Conservation (phyloP, 2,113 vertebrate species). For the Dasyornis broadbenti region DNA sequence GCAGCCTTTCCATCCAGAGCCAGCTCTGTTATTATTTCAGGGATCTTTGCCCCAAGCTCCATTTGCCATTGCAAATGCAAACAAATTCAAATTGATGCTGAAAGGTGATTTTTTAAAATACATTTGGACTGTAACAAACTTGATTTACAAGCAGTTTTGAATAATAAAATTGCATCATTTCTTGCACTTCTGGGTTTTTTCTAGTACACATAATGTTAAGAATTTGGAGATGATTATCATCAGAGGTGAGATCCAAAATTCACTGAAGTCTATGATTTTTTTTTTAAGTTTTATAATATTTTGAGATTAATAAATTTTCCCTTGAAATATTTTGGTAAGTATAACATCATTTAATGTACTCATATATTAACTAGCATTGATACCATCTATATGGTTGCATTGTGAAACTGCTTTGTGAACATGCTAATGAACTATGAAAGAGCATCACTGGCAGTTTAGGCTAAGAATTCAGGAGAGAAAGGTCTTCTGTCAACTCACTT, state of each 20-base stretch:
- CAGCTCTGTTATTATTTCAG: background rate
- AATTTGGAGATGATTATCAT: background rate
- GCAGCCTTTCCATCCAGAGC: background rate
- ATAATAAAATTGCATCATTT: background rate
- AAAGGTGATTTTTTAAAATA: background rate
- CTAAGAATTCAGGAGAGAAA: background rate
- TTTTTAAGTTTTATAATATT: background rate
- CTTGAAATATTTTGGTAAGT: background rate
- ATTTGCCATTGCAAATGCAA: background rate
- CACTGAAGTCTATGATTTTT: background rate
- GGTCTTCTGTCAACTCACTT: background rate
- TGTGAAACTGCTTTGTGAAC: background rate
- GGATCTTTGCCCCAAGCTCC: background rate
- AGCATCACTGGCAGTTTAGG: background rate
- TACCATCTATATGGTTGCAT: background rate
- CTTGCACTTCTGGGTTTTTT: background rate
- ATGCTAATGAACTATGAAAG: background rate
- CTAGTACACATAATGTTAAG: background rate
- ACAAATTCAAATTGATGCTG: background rate
- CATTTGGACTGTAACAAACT: background rate
- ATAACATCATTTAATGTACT: background rate
- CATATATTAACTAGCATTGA: background rate
- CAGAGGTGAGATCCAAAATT: background rate
- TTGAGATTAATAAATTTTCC: background rate
- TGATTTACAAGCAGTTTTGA: background rate